Evolutionary conservation across 2,113 vertebrate genomes (phyloP).

Genomic region (Entomyzon cyanotis): DNA sequence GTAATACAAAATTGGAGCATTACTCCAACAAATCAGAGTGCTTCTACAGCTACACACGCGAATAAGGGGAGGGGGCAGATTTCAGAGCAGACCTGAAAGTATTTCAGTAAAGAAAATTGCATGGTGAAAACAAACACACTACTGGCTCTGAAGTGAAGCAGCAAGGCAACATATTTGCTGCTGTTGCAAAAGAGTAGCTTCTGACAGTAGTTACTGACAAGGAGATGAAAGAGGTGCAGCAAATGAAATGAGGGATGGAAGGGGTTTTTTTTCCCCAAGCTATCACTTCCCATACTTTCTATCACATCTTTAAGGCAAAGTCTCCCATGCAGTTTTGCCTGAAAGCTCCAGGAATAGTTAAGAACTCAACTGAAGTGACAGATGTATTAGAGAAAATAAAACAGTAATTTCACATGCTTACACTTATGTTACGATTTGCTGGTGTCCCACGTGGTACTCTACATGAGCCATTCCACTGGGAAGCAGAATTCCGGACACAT

Average conservation of each 20-base stretch:
- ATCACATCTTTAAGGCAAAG: not conserved
- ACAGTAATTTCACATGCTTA: not conserved
- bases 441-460: rapidly evolving
- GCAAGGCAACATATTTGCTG: not conserved
- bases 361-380: not conserved
- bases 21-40: not conserved
- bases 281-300: not conserved
- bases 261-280: not conserved
- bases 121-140: not conserved
- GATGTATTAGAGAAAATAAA: rapidly evolving
- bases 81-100: not conserved
- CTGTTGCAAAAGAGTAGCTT: not conserved
- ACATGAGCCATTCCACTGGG: not conserved
- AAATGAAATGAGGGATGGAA: not conserved
- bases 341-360: not conserved
- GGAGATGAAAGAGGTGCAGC: not conserved
- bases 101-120: not conserved
- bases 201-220: too few relatives aligned
- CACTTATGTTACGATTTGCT: not conserved
- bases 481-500: not conserved
- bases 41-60: not conserved
- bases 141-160: not conserved
- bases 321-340: not conserved
- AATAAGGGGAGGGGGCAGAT: rapidly evolving
- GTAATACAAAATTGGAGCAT: not conserved